Base-by-base conservation (phyloP, 2,888 invertebrate genomes). In the Cabera pusaria region DNA sequence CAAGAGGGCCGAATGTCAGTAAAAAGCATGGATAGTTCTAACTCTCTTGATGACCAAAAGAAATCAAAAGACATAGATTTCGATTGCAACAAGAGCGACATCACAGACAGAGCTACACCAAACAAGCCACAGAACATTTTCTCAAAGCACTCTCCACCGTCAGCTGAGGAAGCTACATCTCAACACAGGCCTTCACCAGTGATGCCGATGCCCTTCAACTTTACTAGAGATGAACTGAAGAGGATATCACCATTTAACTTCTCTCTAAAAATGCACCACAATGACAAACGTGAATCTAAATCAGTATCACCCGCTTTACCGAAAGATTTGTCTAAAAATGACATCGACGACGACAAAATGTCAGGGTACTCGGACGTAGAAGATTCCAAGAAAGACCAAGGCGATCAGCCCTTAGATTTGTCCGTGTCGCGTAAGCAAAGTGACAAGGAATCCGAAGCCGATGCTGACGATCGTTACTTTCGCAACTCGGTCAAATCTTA, bases 351-450 rank as follows among this genome's bases (percentile, higher is more conserved):
- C 5, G 84, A 82, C 18, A 78, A 75, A 39, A 62, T 51, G 39
- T 78, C 76, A 5, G 71, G 72, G 27, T 81, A 79, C 66, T 83
- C 83, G 3, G 85, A 84, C 11, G 49, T 47, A 1, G 83, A 82
- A 27, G 78, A 81, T 5, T 37, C 44, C 5, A 80, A 73, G 48
- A 88, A 84, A 57, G 88, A 90, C 40, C 80, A 85, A 31, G 81
- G 83, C 2, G 93, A 94, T 42, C 92, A 93, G 64, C 96, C 96
- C 0, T 76, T 96, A 23, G 96, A 96, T 75, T 82, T 96, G 48
- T 93, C 94, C 28, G 86, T 94, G 9, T 83, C 91, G 12, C 82
- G 90, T 44, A 92, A 93, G 66, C 79, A 90, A 42, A 72, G 68
- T 25, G 81, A 84, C 11, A 87, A 81, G 43, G 83, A 81, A 22